These are phyloP conservation scores for Ceratoteleas bidentatus DNA, from an alignment of 1,140 invertebrate species.

Conservation along the genomic window DNA sequence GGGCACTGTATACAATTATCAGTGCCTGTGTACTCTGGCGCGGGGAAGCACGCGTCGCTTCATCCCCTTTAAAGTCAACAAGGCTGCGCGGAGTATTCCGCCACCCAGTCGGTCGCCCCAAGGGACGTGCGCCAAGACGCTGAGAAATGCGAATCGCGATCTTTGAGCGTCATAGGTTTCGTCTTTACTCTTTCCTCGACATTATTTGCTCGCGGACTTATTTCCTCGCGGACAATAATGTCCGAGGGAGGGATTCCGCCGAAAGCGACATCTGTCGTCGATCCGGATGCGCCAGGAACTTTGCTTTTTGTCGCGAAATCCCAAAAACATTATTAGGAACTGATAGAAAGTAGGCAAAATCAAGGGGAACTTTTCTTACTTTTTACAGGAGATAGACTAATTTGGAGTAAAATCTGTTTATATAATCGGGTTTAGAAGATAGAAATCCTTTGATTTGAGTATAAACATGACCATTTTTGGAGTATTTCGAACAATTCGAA, in stretches of 20 bases:
- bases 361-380: no score
- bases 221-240: conserved; percentile 57
- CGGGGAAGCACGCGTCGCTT: conserved; percentile 50
- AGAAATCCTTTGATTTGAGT: no score
- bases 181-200: conserved; percentile 54
- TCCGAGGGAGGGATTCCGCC: conserved; percentile 52
- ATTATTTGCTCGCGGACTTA: conserved; percentile 63
- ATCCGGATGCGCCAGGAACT: conserved; percentile 33
- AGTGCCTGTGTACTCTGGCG: conserved; percentile 35
- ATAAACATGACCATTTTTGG: no score
- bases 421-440: no score
- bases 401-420: no score
- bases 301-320: no score
- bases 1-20: conserved; percentile 56
- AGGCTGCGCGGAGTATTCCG: conserved; percentile 45
- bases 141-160: conserved; percentile 65
- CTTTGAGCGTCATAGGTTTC: conserved; percentile 61
- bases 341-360: no score
- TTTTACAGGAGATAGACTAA: no score
- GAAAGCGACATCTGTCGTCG: conserved; percentile 42
- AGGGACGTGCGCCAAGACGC: conserved; percentile 58
- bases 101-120: conserved; percentile 42
- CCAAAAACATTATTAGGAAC: no score
- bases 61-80: conserved; percentile 73
- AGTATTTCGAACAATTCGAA: no score